These are phyloP conservation scores for Armadillidium nasatum DNA, from an alignment of 1,140 invertebrate genomes.

Conservation along the genomic window DNA sequence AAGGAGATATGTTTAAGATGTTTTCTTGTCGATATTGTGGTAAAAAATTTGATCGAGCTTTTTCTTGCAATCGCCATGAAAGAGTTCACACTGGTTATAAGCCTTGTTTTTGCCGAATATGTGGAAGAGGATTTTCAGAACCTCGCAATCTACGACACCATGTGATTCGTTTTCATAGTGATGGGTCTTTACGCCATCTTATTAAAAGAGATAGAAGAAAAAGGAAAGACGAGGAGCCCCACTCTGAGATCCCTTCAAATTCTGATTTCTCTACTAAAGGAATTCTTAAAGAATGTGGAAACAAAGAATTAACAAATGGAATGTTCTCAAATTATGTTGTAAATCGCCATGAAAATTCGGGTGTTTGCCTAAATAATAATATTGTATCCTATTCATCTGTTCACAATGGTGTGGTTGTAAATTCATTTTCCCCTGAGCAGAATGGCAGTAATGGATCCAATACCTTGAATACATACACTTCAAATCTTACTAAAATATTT, in stretches of 20 bases:
- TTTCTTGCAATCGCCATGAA: conserved; percentile 51
- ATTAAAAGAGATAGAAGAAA: conserved; percentile 44
- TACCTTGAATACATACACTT: conserved; percentile 29
- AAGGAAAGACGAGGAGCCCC: conserved; percentile 26
- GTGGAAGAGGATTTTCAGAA: conserved; percentile 54
- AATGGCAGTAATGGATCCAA: background rate
- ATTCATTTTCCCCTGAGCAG: background rate
- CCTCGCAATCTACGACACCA: conserved; percentile 53
- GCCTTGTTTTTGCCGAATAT: conserved; percentile 52
- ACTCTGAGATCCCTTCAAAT: background rate
- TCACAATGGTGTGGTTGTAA: background rate
- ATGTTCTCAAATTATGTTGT: background rate
- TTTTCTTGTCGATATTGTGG: conserved; percentile 51
- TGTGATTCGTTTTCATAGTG: conserved; percentile 51
- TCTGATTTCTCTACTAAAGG: conserved; percentile 29
- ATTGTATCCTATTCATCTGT: background rate
- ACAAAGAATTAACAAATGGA: conserved; percentile 25
- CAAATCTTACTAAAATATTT: conserved; percentile 40
- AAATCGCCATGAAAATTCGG: background rate
- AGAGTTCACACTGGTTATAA: conserved; percentile 51
- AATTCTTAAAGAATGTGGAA: conserved; percentile 34
- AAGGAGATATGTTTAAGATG: conserved; percentile 46
- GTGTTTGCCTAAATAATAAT: background rate
- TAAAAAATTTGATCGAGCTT: conserved; percentile 57
- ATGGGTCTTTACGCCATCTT: conserved; percentile 48